Percentiles rank a stretch among this genome's conserved stretches.
Evolutionary conservation across 2,888 invertebrate genomes (phyloP).

Genomic region (Tenodera sinensis): DNA sequence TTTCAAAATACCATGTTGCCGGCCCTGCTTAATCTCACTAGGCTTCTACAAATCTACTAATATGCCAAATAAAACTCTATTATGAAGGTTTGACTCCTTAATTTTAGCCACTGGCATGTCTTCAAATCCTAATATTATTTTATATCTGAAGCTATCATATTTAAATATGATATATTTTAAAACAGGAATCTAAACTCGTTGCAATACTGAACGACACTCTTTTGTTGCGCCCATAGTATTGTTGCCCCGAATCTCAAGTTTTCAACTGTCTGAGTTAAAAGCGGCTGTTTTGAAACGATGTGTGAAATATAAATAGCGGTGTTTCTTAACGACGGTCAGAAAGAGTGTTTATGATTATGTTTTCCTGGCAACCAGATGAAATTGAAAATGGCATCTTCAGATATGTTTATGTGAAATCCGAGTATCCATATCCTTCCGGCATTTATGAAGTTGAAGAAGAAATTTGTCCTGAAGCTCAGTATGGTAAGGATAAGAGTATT

Average conservation of each 20-base stretch:
- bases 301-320: too few relatives aligned
- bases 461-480: background rate
- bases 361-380: background rate
- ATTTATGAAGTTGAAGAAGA: background rate
- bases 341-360: background rate
- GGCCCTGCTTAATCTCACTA: too few relatives aligned
- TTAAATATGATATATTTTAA: too few relatives aligned
- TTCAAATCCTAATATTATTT: too few relatives aligned
- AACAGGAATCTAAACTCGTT: too few relatives aligned
- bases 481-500: background rate
- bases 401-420: background rate
- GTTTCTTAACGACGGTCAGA: too few relatives aligned
- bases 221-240: background rate
- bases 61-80: too few relatives aligned
- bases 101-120: too few relatives aligned
- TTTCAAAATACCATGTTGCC: too few relatives aligned
- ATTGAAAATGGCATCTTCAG: background rate
- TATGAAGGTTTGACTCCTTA: too few relatives aligned
- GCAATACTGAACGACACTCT: background rate
- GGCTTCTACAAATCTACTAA: too few relatives aligned
- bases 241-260: background rate
- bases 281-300: background rate
- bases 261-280: background rate
- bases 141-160: too few relatives aligned
- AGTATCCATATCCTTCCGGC: background rate